A percentile compares a stretch with the other conserved stretches of the same genome.
Conservation (phyloP, 2,113 vertebrate species). For the Toxostoma redivivum region DNA sequence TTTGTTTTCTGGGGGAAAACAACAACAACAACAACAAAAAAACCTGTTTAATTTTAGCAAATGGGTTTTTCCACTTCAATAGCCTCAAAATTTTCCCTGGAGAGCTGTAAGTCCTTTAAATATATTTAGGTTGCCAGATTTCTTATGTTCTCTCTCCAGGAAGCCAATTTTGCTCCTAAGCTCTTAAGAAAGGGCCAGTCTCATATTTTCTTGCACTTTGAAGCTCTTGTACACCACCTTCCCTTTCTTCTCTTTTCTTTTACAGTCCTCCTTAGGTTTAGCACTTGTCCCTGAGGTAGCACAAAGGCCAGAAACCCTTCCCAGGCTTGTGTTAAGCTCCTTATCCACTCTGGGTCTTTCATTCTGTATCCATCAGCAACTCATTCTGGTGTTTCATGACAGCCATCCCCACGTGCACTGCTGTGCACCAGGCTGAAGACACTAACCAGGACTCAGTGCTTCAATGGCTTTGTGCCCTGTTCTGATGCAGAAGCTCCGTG, state of each 20-base stretch:
- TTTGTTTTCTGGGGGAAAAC: neutral
- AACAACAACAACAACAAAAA: neutral
- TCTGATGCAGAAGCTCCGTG: neutral
- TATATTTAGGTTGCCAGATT: conserved; percentile 50
- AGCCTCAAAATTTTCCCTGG: conserved; percentile 27
- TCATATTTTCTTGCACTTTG: conserved; percentile 24
- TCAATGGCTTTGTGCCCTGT: neutral
- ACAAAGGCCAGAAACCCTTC: conserved; percentile 2
- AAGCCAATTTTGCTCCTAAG: conserved; percentile 45
- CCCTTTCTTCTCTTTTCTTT: neutral
- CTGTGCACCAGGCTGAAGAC: neutral
- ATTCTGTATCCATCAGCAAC: neutral
- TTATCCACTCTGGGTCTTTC: conserved; percentile 1
- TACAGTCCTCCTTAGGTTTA: neutral
- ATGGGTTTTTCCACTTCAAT: conserved; percentile 34
- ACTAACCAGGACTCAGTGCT: neutral
- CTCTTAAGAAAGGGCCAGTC: conserved; percentile 45
- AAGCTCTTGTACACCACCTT: neutral
- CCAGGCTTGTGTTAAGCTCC: conserved; percentile 28
- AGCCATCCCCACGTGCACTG: neutral
- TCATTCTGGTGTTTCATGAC: neutral
- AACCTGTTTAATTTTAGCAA: conserved; percentile 10
- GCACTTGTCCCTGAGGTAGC: neutral
- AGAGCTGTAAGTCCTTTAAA: conserved; percentile 42
- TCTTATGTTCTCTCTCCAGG: conserved; percentile 46